Evolutionary conservation across 2,888 invertebrate genomes (phyloP).

Genomic region (Pammene aurita): DNA sequence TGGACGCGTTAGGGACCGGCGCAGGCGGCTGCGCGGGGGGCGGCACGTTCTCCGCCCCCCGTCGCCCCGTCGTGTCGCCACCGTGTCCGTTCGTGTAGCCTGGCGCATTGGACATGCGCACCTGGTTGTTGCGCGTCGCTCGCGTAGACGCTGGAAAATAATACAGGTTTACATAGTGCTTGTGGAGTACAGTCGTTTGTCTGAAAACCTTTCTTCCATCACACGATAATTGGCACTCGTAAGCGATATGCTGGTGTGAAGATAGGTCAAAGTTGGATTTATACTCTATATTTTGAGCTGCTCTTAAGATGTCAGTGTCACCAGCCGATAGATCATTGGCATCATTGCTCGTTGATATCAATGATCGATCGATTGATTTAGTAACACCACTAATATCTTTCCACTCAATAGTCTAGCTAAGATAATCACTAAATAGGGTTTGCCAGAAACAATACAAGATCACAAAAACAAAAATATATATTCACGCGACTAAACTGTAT

Average conservation of each 20-base stretch:
- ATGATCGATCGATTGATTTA: background rate
- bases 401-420: background rate
- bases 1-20: slow-evolving; percentile 59
- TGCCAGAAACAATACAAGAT: no score
- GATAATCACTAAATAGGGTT: background rate
- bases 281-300: no score
- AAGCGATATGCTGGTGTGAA: background rate
- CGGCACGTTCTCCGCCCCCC: slow-evolving; percentile 85
- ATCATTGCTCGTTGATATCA: background rate
- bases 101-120: slow-evolving; percentile 81
- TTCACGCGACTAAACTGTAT: slow-evolving; percentile 5
- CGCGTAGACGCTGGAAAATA: slow-evolving; percentile 58
- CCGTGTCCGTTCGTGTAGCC: slow-evolving; percentile 84
- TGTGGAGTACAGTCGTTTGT: background rate
- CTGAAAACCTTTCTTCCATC: background rate
- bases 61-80: slow-evolving; percentile 83
- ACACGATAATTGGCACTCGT: background rate
- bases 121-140: slow-evolving; percentile 79
- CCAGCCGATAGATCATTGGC: no score
- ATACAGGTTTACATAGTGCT: background rate
- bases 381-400: no score
- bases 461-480: background rate
- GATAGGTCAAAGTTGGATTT: background rate
- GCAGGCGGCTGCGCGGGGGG: slow-evolving; percentile 78
- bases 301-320: no score